Base-by-base conservation (phyloP, 2,797 vertebrate species). In the Podargus strigoides region DNA sequence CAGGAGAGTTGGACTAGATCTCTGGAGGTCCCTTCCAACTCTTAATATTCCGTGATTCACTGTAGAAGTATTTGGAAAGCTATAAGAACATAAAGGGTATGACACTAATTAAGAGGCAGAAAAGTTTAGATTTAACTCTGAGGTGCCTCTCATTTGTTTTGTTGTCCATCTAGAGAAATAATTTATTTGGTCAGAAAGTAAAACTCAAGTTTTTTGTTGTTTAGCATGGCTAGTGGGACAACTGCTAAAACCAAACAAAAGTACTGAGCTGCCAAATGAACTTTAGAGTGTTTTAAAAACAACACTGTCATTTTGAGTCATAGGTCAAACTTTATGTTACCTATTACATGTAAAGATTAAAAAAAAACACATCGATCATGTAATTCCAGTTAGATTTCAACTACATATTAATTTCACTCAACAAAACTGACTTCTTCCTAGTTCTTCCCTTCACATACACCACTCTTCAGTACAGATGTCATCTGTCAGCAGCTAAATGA, bases 401-500 rank as follows among this genome's bases (percentile, higher is more conserved):
- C 28, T 68, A 49, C 27, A 49, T 63, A 80, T 74, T 79, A 84
- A 91, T 67, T 72, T 49, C 21, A 67, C 30, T 63, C 49, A 69
- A 50, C 39, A 26, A n/a, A 34, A 58, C 63, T 18, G 69, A 60
- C 42, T 67, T 74, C 17, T 36, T 46, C 69, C 55, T 47, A 32
- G 20, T 53, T 86, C 49, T 42, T 72, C 42, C 44, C 46, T 36
- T 64, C 6, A 2, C 69, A 64, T 42, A 50, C n/a, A 39, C 41
- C 0, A 0, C 68, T 60, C 49, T 58, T 67, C 77, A 91, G 82
- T 37, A 72, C 34, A 83, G 63, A 85, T 53, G 69, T 60, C 92
- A 92, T 92, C 79, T 94, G 89, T 95, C 87, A 93, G 79, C 53
- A 90, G 90, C 74, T 77, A 64, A 90, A 64, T 9, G 5, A 94